phyloP scores from a whole-genome alignment of 2,888 invertebrate genomes.

The Lasioglossum malachurum region DNA sequence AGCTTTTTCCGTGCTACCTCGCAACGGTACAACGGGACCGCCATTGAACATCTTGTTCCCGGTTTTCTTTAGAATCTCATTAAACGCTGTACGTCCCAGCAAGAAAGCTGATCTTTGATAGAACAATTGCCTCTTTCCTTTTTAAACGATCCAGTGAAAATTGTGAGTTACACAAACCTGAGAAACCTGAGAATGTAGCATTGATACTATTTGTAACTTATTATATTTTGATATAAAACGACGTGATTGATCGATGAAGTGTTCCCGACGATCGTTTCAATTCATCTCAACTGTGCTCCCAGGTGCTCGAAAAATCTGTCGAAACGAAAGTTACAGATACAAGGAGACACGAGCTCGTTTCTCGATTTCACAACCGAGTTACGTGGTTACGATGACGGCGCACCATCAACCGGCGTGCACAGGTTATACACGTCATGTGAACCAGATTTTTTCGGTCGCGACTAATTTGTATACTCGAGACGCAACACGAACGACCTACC shows the following conservation, averaged over 20 bases:
- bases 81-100: neutral
- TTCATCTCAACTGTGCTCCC: neutral
- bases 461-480: constrained; percentile 6
- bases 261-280: neutral
- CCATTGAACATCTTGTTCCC: neutral
- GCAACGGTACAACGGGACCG: neutral
- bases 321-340: neutral
- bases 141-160: neutral
- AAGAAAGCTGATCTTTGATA: neutral
- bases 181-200: neutral
- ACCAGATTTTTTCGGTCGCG: constrained; percentile 4
- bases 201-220: neutral
- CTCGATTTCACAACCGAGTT: neutral
- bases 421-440: neutral
- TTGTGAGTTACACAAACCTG: neutral
- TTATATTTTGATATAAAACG: neutral
- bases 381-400: neutral
- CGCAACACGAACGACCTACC: neutral
- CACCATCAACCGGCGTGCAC: neutral
- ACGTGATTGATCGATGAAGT: neutral
- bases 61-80: constrained; percentile 1
- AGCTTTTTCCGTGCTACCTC: neutral
- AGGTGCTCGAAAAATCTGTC: neutral
- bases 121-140: neutral
- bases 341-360: neutral